phyloP scores from a whole-genome alignment of 1,140 invertebrate species.

The Pygmarrhopalites habei region DNA sequence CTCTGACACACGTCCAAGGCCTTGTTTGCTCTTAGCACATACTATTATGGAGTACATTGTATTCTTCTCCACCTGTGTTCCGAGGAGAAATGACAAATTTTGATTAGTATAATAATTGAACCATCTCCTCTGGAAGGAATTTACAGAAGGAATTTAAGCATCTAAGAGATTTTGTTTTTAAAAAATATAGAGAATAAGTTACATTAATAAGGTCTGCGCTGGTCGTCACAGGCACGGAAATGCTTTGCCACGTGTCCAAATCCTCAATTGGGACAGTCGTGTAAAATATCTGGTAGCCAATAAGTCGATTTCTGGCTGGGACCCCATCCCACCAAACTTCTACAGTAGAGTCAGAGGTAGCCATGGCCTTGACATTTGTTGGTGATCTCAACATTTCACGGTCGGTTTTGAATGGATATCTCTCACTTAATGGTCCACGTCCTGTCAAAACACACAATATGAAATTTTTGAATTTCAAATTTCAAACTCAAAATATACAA shows the following conservation, averaged over 20 bases:
- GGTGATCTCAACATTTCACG: constrained; percentile 81
- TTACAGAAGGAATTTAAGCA: too few species aligned
- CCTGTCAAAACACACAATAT: too few species aligned
- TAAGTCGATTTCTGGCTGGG: constrained; percentile 70
- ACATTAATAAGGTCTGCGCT: constrained; percentile 81
- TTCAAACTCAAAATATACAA: too few species aligned
- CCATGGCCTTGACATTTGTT: constrained; percentile 81
- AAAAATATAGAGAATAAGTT: too few species aligned
- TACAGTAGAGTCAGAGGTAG: constrained; percentile 78
- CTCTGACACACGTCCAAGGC: constrained; percentile 52
- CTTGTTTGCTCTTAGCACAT: constrained; percentile 67
- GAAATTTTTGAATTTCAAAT: too few species aligned
- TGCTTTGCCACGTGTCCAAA: constrained; percentile 81
- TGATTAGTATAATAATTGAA: too few species aligned
- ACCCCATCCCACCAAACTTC: constrained; percentile 88
- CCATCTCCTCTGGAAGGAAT: too few species aligned
- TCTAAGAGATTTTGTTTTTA: too few species aligned
- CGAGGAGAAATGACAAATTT: too few species aligned
- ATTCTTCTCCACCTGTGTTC: constrained; percentile 85
- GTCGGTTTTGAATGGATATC: constrained; percentile 73
- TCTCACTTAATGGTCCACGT: constrained; percentile 81
- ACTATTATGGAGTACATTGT: constrained; percentile 89
- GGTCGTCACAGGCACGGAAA: constrained; percentile 73
- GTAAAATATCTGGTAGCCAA: constrained; percentile 88
- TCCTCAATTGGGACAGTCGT: constrained; percentile 87